These are phyloP conservation scores for Hoplostethus atlanticus DNA, from an alignment of 2,797 vertebrate genomes.

Conservation along the genomic window DNA sequence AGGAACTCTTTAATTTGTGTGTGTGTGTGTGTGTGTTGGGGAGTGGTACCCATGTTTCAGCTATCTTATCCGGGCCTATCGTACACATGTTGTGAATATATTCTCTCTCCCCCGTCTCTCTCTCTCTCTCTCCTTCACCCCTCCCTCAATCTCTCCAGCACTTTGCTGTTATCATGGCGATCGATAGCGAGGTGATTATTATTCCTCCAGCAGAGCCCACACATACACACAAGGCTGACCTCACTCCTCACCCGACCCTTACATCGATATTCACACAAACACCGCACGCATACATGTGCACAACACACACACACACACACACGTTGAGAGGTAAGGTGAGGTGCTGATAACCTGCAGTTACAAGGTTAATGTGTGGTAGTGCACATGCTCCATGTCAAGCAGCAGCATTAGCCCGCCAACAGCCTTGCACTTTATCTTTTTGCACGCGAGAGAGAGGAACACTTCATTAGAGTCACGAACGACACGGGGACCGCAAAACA, in stretches of 20 bases:
- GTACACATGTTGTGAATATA: conserved; percentile 71
- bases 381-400: conserved; percentile 66
- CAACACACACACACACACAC: conserved; percentile 10
- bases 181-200: conserved; percentile 82
- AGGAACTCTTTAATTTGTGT: conserved; percentile 73
- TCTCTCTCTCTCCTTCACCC: conserved; percentile 36
- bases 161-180: conserved; percentile 75
- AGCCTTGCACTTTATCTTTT: conserved; percentile 48
- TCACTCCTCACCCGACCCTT: conserved; percentile 60
- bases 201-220: conserved; percentile 74
- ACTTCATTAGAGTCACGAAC: conserved; percentile 42
- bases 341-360: conserved; percentile 65
- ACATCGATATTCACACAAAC: conserved; percentile 12
- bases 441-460: conserved; percentile 18
- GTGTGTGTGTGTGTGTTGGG: conserved; percentile 45
- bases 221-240: conserved; percentile 63
- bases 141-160: conserved; percentile 68
- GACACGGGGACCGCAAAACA: conserved; percentile 21
- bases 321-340: conserved; percentile 42
- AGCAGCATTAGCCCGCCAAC: conserved; percentile 40
- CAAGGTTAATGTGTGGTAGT: conserved; percentile 68
- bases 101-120: conserved; percentile 41
- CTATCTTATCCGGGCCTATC: conserved; percentile 68
- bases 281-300: conserved; percentile 9
- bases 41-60: conserved; percentile 67